Conservation (phyloP, 2,797 vertebrate species). For the Antrozous pallidus region DNA sequence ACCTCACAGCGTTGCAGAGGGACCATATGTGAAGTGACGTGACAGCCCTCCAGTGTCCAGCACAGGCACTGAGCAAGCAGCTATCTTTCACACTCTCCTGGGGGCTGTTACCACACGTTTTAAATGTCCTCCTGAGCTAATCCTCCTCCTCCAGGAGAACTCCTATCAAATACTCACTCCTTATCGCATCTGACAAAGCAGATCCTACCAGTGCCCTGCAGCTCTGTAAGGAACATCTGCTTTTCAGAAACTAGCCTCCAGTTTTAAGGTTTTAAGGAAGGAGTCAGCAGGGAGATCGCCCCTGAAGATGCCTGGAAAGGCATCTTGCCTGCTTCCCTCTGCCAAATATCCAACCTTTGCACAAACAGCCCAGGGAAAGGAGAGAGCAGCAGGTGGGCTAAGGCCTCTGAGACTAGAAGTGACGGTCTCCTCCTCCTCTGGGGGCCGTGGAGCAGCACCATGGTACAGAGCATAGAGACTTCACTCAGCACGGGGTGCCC, state of each 20-base stretch:
- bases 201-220: background rate
- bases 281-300: background rate
- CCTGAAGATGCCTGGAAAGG: background rate
- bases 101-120: constrained; percentile 1
- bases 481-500: background rate
- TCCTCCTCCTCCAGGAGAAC: constrained; percentile 23
- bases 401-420: background rate
- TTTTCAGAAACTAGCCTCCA: background rate
- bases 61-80: background rate
- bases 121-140: constrained; percentile 3
- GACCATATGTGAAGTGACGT: background rate
- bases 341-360: background rate
- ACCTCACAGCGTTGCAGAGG: background rate
- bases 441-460: background rate
- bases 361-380: background rate
- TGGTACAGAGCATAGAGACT: rapidly evolving
- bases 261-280: background rate
- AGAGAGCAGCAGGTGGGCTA: background rate
- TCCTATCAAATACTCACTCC: background rate
- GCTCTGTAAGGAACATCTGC: background rate
- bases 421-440: background rate
- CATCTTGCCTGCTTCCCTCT: background rate
- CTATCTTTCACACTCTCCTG: constrained; percentile 34
- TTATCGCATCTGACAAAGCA: constrained; percentile 40
- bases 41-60: background rate